Base-by-base conservation (phyloP, 2,888 invertebrate genomes). In the Eupithecia vulgata region DNA sequence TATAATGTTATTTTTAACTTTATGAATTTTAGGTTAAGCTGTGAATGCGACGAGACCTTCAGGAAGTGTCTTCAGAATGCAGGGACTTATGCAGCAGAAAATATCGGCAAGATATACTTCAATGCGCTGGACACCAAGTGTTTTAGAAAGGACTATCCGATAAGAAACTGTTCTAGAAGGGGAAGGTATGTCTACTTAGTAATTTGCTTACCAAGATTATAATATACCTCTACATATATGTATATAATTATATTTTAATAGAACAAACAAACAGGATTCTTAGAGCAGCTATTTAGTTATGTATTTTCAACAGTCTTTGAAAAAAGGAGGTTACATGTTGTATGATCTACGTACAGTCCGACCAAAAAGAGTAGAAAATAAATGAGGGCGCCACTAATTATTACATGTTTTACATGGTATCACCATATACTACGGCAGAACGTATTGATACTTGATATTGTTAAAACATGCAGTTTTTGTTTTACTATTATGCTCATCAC, bases 101-200 rank as follows among this genome's bases (percentile, higher is more conserved):
- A 90, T 25, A 87, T 96, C 4, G 96, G 96, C 6, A 82, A 85
- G 0, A 83, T 95, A 48, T 96, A 96, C 82, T 96, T 96, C 85
- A 94, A 95, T 70, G 88, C 87, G 0, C 82, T 96, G 40, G 92
- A 93, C 34, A 96, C 96, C 0, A 87, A 95, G 82, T 96, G 96
- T 87, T 96, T 92, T 83, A 93, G 93, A 73, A 79, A 94, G 37
- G 96, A 96, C 76, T 95, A 95, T 81, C 96, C 95, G 0, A 89
- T 95, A 37, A 85, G 84, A 0, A 89, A 88, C 3, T 96, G 96
- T 83, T 84, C 85, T 45, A 90, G 87, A 79, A 90, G 87, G 76
- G 91, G 95, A 85, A 94, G 94, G 96, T 96, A 85, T 87, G 94
- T 86, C 61, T 52, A 42, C 17, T 45, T 5, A 30, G 59, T 1